Percentiles rank a stretch among this genome's conserved stretches.
Conservation (phyloP, 2,888 invertebrate species). For the Biston stratarius region DNA sequence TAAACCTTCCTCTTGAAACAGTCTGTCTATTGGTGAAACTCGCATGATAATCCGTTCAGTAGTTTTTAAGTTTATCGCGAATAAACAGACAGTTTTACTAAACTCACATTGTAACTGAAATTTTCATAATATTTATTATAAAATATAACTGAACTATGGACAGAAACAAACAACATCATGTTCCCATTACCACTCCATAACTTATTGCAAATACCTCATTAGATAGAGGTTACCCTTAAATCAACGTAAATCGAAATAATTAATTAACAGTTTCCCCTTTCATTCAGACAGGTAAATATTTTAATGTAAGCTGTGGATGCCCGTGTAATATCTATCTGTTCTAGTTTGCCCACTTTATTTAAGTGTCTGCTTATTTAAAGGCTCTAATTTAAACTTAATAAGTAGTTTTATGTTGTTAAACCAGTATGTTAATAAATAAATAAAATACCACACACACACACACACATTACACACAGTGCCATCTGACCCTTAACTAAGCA, state of each 20-base stretch:
- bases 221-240: constrained; percentile 17
- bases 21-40: too few relatives aligned
- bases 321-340: background rate
- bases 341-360: background rate
- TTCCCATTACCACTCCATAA: background rate
- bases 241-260: constrained; percentile 17
- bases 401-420: too few relatives aligned
- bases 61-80: too few relatives aligned
- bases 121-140: constrained; percentile 2
- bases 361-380: background rate
- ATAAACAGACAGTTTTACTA: too few relatives aligned
- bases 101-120: background rate
- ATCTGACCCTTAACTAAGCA: too few relatives aligned
- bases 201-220: constrained; percentile 16
- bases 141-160: background rate
- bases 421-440: too few relatives aligned
- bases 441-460: too few relatives aligned
- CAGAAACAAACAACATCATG: constrained; percentile 11
- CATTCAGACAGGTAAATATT: constrained; percentile 1
- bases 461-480: too few relatives aligned
- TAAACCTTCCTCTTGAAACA: too few relatives aligned
- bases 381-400: background rate
- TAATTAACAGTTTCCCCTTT: constrained; percentile 18
- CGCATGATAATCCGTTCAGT: too few relatives aligned
- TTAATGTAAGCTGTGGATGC: background rate